Conservation (phyloP, 2,888 invertebrate genomes). For the Eucera pruinosa region DNA sequence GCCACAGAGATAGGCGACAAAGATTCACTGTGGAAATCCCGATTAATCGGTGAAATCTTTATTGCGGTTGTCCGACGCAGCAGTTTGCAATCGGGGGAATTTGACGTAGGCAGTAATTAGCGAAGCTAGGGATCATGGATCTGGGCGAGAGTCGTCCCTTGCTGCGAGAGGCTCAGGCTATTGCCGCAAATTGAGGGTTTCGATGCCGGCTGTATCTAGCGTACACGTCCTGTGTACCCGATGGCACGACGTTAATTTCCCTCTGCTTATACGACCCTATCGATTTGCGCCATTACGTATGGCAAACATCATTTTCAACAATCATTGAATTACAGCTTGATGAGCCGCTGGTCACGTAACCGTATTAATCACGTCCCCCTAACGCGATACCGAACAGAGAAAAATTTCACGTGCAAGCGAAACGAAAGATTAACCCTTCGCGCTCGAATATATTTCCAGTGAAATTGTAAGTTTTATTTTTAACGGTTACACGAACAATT, state of each 20-base stretch:
- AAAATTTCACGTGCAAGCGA: too few relatives aligned
- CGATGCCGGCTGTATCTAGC: conserved; percentile 62
- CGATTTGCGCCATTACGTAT: conserved; percentile 57
- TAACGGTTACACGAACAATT: too few relatives aligned
- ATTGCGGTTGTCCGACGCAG: conserved; percentile 41
- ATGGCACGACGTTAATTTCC: conserved; percentile 65
- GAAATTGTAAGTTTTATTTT: too few relatives aligned
- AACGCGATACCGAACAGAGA: too few relatives aligned
- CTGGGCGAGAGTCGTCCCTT: conserved; percentile 40
- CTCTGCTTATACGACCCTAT: conserved; percentile 50
- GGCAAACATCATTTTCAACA: conserved; percentile 60
- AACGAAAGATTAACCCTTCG: too few relatives aligned
- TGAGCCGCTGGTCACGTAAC: neutral
- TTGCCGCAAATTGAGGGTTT: conserved; percentile 57
- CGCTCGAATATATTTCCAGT: too few relatives aligned
- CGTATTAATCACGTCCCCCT: conserved; percentile 29
- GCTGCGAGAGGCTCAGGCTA: conserved; percentile 42
- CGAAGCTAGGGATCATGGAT: conserved; percentile 51
- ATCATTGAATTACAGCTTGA: conserved; percentile 45
- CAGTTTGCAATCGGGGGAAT: conserved; percentile 62
- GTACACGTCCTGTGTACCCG: conserved; percentile 69
- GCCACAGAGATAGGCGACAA: neutral
- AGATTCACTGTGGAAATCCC: conserved; percentile 31
- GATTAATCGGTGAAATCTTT: conserved; percentile 57
- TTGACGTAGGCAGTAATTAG: conserved; percentile 65